A percentile compares a stretch with the other conserved stretches of the same genome.
Evolutionary conservation across 2,113 vertebrate species (phyloP).

Genomic region (Brienomyrus brachyistius): DNA sequence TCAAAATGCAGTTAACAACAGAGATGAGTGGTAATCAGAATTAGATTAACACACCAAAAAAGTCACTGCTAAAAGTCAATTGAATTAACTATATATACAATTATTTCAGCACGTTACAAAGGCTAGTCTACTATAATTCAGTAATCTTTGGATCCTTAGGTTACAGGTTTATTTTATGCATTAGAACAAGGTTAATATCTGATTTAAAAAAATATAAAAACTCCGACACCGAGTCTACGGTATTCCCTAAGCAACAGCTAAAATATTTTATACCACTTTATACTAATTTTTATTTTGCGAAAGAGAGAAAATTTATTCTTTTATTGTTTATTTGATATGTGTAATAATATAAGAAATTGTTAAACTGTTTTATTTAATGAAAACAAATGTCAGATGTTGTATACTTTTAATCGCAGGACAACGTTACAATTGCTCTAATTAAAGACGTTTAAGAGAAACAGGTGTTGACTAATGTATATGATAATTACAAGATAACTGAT

Average conservation of each 20-base stretch:
- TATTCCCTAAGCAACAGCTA: not conserved
- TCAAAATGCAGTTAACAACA: not conserved
- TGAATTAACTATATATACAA: not conserved
- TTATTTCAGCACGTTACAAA: not conserved
- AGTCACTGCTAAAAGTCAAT: not conserved
- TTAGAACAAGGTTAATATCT: not conserved
- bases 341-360: not conserved
- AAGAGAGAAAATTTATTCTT: not conserved
- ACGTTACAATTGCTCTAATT: constrained; percentile 53
- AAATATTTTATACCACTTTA: not conserved
- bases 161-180: not conserved
- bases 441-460: constrained; percentile 61
- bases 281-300: not conserved
- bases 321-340: not conserved
- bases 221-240: not conserved
- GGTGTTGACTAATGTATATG: constrained; percentile 73
- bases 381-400: not conserved
- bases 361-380: not conserved
- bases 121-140: not conserved
- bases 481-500: constrained; percentile 69
- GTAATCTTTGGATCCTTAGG: not conserved
- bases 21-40: constrained; percentile 28
- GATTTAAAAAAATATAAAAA: not conserved
- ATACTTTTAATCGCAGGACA: constrained; percentile 37
- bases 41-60: constrained; percentile 36